Evolutionary conservation across 64 coral and sea anemone species (phyloP), one percentile per base, ranked within the genome.

Genomic region (Acropora yongei): DNA sequence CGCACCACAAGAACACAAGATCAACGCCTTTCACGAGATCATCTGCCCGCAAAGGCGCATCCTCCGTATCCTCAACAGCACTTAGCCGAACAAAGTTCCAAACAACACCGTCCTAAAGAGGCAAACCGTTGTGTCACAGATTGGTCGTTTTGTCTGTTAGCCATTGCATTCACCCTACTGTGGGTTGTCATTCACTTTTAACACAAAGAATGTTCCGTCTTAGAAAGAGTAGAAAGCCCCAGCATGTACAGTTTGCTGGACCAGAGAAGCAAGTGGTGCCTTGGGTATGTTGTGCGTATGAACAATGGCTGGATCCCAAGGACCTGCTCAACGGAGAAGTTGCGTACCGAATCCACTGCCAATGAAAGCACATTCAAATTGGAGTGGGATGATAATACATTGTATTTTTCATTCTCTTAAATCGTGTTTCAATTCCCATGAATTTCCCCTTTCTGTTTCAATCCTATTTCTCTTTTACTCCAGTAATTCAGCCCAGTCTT

Each of bases 41-140:
- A 13, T 74, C 11, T 8, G 30, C 30, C 30, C 30, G 30, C 30
- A 78, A 2, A 11, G 87, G 2, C 30, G 87, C 41, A 79, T 89
- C 4, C 75, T 89, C 1, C 30, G 87, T 16, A 79, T 89, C 4
- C 75, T 89, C 1, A 40, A 49, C 48, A 89, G 61, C 45, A 40
- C 51, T 16, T 78, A 75, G 87, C 49, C 57, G 76, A 41, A 89
- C 50, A 89, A 46, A 47, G 87, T 89, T 1, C 51, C 87, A 47
- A 89, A 89, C 55, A 78, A 47, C 57, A 53, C 57, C 12, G 20
- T 65, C 49, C 30, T 79, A 30, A 30, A 30, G 30, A 30, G 30
- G 30, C 30, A 30, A 30, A 30, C 30, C 30, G 30, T 30, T 30
- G 30, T 30, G 30, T 30, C 0, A 30, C 30, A 30, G 30, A 30